Evolutionary conservation across 2,113 vertebrate genomes (phyloP), one percentile per base, ranked within the genome.

Genomic region (Chaenogobius annularis): DNA sequence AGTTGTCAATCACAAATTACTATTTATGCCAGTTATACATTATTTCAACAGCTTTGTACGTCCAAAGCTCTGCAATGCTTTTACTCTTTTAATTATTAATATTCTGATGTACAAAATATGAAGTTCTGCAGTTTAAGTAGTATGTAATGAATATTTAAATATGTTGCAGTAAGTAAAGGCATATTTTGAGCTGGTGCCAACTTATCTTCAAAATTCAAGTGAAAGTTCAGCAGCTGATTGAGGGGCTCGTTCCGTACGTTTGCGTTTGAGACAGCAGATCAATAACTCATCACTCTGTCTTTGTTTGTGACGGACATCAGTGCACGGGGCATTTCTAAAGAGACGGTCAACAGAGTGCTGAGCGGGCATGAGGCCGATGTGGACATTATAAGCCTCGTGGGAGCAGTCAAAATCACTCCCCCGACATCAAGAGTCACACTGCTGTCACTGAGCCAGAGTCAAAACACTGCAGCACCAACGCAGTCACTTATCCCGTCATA

Each of bases 251-350:
- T 31, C 61, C 26, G 58, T 50, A 46, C 64, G 9, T 58, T 63
- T 64, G 66, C 44, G 68, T 66, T 43, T 19, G 15, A 20, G 22
- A 70, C 48, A 43, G 58, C 74, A 61, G 64, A 87, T 90, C 86
- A 87, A 89, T 89, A 85, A 73, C 59, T 85, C 81, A 79, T 87
- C 85, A 79, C 75, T 78, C 75, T 82, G 74, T 59, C 71, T 84
- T 74, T 79, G 69, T 87, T 58, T 71, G 70, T 64, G 13, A 19
- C 1, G 43, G 71, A 72, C 73, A 69, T 78, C 70, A 70, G 73
- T 54, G n/a, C 26, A 79, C 66, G 13, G 73, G 77, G 77, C 70
- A 13, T 72, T 59, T 61, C 63, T 73, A 69, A 82, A 67, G 43
- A 73, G 55, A 59, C 23, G 26, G 12, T 59, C 56, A 15, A 59